phyloP scores from a whole-genome alignment of 30 jellyfish, hydroid and myxozoan species.

The Pelagia noctiluca region DNA sequence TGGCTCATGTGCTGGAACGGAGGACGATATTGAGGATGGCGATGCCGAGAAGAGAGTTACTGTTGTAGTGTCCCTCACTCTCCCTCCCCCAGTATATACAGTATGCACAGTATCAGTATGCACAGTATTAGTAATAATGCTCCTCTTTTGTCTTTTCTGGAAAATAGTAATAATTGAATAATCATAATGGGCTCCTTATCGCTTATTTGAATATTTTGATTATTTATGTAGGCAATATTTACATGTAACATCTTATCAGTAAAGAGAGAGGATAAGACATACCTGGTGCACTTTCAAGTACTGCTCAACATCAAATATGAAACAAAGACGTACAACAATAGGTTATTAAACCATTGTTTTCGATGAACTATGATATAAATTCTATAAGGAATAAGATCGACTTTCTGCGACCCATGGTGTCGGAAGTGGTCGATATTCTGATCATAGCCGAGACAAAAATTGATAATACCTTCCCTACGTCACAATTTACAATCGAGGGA shows the following conservation, averaged over 20 bases:
- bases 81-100: not conserved
- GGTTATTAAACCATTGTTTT: too few species aligned
- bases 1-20: too few species aligned
- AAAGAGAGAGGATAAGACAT: too few species aligned
- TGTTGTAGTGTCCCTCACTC: not conserved
- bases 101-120: not conserved
- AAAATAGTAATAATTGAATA: not conserved
- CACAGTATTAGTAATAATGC: not conserved
- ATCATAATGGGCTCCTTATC: conserved; percentile 13
- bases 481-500: conserved; percentile 35
- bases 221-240: too few species aligned
- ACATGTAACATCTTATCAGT: too few species aligned
- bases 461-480: conserved; percentile 39
- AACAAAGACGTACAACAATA: too few species aligned
- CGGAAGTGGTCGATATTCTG: conserved; percentile 11
- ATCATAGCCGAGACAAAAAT: conserved; percentile 39
- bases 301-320: too few species aligned
- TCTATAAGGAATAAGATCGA: conserved; percentile 8
- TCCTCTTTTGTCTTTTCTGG: not conserved
- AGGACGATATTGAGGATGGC: too few species aligned
- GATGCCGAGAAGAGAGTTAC: not conserved
- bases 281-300: too few species aligned
- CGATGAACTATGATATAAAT: too few species aligned
- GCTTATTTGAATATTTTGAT: conserved; percentile 16
- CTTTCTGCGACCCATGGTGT: conserved; percentile 25